These are phyloP conservation scores for Chionomys nivalis DNA, from an alignment of 2,113 vertebrate species.

Conservation along the genomic window DNA sequence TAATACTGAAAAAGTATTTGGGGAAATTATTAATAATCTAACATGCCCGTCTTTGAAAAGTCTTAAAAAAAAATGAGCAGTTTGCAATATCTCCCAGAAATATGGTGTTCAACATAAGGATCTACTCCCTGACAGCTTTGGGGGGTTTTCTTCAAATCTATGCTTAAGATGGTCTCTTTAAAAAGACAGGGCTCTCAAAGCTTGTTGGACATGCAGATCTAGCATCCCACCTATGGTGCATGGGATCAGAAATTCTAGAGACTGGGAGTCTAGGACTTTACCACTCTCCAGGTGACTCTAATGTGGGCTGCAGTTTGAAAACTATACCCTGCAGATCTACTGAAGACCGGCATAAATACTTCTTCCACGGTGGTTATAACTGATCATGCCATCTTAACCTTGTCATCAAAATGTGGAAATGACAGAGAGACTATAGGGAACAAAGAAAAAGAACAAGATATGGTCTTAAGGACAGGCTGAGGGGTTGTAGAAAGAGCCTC, in stretches of 20 bases:
- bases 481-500: background rate
- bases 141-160: background rate
- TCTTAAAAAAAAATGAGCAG: background rate
- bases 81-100: background rate
- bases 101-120: background rate
- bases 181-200: background rate
- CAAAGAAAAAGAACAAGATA: background rate
- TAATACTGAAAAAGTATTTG: background rate
- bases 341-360: background rate
- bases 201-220: background rate
- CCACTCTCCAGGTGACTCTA: background rate
- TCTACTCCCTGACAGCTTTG: background rate
- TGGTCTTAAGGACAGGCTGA: background rate
- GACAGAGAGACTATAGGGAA: background rate
- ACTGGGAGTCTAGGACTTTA: background rate
- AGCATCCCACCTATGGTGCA: background rate
- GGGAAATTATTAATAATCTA: background rate
- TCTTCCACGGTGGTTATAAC: background rate
- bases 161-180: background rate
- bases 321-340: background rate
- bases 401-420: background rate
- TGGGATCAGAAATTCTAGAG: background rate
- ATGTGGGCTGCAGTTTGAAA: background rate
- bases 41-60: conserved; percentile 5
- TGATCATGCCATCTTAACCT: background rate